Evolutionary conservation across 2,797 vertebrate species (phyloP).

Genomic region (Kryptolebias ocellatus): DNA sequence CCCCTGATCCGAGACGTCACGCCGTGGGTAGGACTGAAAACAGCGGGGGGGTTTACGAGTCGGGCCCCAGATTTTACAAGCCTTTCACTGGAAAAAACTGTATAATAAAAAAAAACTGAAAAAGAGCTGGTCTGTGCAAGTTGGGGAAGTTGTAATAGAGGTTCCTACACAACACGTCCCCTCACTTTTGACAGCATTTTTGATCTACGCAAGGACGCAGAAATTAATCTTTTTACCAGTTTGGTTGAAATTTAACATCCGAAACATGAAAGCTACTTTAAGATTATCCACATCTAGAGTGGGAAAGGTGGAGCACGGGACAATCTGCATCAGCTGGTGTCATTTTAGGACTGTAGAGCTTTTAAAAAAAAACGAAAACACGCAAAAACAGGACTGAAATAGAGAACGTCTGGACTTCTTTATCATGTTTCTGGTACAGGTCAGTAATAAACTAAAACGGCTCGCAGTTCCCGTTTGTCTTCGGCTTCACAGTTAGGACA

Average conservation of each 20-base stretch:
- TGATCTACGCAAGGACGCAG: no score
- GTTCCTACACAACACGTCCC: no score
- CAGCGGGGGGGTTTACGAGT: neutral
- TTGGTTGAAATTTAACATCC: no score
- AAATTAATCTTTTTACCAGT: no score
- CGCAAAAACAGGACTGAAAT: constrained; percentile 21
- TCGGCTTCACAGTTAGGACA: constrained; percentile 64
- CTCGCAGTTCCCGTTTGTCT: constrained; percentile 39
- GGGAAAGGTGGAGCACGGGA: no score
- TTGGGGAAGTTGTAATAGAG: neutral
- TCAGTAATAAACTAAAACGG: constrained; percentile 61
- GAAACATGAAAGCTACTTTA: no score
- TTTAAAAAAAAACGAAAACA: no score
- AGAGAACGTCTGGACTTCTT: constrained; percentile 58
- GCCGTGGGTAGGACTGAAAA: neutral
- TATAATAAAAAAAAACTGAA: neutral
- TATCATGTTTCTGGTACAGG: constrained; percentile 57
- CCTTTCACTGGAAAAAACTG: neutral
- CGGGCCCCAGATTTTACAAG: neutral
- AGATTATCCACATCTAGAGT: no score
- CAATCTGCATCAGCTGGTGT: no score
- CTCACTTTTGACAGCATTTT: no score
- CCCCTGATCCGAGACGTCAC: neutral
- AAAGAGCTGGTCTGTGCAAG: no score
- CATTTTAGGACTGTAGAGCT: no score